Percentiles rank a stretch among this genome's conserved stretches.
Conservation (phyloP, 2,113 vertebrate genomes). For the Cephalopholis sonnerati region DNA sequence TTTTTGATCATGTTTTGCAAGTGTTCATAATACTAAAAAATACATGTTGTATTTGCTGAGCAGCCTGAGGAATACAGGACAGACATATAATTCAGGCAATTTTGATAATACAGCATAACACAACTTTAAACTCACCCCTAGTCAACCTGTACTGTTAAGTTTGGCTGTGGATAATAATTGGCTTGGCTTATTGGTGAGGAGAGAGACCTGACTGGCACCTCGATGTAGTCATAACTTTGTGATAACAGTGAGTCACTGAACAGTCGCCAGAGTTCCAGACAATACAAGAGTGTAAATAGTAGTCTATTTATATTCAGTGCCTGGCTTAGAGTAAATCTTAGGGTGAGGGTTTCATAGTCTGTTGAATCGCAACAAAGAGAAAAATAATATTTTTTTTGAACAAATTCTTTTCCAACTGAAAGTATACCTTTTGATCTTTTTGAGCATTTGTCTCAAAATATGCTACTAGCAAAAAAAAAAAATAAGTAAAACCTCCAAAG, state of each 20-base stretch:
- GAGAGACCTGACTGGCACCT: slow-evolving; percentile 10
- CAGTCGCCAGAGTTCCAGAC: not conserved
- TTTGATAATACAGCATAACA: not conserved
- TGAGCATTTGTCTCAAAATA: slow-evolving; percentile 18
- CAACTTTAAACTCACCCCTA: not conserved
- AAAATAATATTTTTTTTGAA: not conserved
- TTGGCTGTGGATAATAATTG: not conserved
- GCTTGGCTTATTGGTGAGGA: not conserved
- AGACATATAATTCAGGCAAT: not conserved
- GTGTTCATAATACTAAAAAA: not conserved
- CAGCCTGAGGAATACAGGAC: not conserved
- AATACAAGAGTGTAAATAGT: slow-evolving; percentile 1
- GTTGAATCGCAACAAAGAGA: not conserved
- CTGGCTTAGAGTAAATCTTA: slow-evolving; percentile 5
- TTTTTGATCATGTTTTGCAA: not conserved
- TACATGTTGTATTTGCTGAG: not conserved
- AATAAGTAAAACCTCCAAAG: not conserved
- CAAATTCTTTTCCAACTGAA: not conserved
- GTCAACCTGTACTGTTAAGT: not conserved
- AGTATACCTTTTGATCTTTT: not conserved
- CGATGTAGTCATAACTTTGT: slow-evolving; percentile 17
- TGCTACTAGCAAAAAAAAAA: not conserved
- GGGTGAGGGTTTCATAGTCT: slow-evolving; percentile 1
- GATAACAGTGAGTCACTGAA: slow-evolving; percentile 31
- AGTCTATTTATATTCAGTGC: slow-evolving; percentile 23